Percentiles rank a stretch among this genome's conserved stretches.
phyloP scores from a whole-genome alignment of 2,888 invertebrate genomes.

The Apomyelois bistriatella region DNA sequence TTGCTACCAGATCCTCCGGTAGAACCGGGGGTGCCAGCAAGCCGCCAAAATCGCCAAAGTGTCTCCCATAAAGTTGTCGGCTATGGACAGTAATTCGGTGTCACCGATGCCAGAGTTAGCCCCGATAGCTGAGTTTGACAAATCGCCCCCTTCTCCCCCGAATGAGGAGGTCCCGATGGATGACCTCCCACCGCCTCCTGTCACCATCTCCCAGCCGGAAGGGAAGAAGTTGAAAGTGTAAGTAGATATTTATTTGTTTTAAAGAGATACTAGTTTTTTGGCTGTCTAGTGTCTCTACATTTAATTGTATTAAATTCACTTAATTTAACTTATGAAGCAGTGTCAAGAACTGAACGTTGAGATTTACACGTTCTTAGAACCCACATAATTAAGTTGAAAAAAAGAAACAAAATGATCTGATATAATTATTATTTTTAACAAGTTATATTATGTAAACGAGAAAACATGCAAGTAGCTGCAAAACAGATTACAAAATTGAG shows the following conservation, averaged over 20 bases:
- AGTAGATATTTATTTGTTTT: conserved; percentile 34
- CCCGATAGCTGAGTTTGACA: conserved; percentile 85
- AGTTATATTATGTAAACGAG: too few species aligned
- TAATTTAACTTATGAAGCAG: too few species aligned
- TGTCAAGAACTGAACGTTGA: too few species aligned
- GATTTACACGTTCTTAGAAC: too few species aligned
- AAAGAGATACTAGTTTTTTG: too few species aligned
- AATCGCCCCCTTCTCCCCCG: conserved; percentile 84
- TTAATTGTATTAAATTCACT: too few species aligned
- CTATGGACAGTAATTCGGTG: conserved; percentile 85
- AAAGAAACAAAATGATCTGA: too few species aligned
- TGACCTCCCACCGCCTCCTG: conserved; percentile 82
- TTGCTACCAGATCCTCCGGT: conserved; percentile 44
- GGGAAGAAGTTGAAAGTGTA: conserved; percentile 77
- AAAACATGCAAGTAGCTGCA: too few species aligned
- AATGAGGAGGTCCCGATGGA: conserved; percentile 82
- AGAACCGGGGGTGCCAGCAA: conserved; percentile 48
- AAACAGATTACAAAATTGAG: too few species aligned
- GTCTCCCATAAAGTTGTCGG: conserved; percentile 79
- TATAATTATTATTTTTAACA: too few species aligned
- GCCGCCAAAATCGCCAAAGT: conserved; percentile 64
- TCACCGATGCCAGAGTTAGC: conserved; percentile 85
- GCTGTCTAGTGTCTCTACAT: too few species aligned
- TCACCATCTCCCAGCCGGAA: conserved; percentile 78
- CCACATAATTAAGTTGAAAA: too few species aligned